These are phyloP conservation scores for Geophilus truncorum DNA, from an alignment of 2,888 invertebrate genomes.

Conservation along the genomic window DNA sequence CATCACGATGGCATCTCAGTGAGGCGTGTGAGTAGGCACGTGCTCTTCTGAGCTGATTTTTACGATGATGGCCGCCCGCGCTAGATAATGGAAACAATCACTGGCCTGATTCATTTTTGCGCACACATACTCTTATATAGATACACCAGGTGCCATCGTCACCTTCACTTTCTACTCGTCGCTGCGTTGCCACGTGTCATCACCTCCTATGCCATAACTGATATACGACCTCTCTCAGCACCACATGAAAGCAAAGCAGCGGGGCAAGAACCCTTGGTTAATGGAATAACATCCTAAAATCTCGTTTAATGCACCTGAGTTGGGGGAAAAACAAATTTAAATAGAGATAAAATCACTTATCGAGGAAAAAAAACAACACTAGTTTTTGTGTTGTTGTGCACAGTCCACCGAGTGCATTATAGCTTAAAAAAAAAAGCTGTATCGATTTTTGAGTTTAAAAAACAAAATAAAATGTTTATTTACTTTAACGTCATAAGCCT, in stretches of 20 bases:
- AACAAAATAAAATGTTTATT: not conserved
- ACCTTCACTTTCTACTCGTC: not conserved
- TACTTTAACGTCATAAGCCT: not conserved
- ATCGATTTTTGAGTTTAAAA: not conserved
- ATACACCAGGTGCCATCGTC: not conserved
- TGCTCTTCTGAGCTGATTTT: constrained; percentile 12
- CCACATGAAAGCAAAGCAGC: not conserved
- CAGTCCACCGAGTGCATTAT: no score
- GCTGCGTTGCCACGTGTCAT: not conserved
- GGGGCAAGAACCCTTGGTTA: not conserved
- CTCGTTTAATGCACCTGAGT: not conserved
- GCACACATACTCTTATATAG: not conserved
- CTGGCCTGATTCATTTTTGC: not conserved
- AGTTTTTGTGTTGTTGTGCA: no score
- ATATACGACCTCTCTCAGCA: not conserved
- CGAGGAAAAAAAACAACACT: no score
- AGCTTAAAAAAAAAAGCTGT: no score
- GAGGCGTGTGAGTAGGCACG: constrained; percentile 20
- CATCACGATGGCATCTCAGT: constrained; percentile 12
- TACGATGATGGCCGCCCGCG: not conserved
- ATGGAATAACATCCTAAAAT: not conserved
- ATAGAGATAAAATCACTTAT: no score
- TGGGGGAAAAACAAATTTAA: not conserved
- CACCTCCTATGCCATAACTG: not conserved
- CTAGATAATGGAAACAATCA: constrained; percentile 7